These are phyloP conservation scores for Eospalax fontanierii DNA, from an alignment of 2,797 vertebrate genomes.

Conservation along the genomic window DNA sequence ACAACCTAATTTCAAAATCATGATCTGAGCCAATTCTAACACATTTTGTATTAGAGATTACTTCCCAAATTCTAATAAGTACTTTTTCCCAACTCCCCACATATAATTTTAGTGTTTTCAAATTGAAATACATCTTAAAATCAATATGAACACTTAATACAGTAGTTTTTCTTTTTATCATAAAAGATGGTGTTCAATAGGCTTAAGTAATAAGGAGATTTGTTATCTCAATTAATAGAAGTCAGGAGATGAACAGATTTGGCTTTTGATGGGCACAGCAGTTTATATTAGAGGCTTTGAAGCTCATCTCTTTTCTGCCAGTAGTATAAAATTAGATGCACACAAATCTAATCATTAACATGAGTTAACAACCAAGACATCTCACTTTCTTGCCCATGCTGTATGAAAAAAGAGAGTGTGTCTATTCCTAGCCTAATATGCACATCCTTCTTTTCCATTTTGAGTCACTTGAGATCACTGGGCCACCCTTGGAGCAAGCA, in stretches of 20 bases:
- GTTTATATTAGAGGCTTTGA: conserved; percentile 12
- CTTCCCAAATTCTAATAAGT: conserved; percentile 79
- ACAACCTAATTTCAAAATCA: conserved; percentile 82
- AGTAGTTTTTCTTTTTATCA: conserved; percentile 76
- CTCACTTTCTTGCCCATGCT: background rate
- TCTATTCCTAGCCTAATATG: background rate
- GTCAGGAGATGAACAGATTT: conserved; percentile 25
- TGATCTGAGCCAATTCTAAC: conserved; percentile 75
- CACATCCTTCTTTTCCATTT: background rate
- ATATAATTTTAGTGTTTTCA: conserved; percentile 77
- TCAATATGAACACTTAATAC: conserved; percentile 76
- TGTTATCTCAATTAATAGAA: conserved; percentile 61
- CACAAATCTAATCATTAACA: conserved; percentile 38
- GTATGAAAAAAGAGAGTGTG: background rate
- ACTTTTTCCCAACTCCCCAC: background rate
- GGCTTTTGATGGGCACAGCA: conserved; percentile 25
- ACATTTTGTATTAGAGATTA: conserved; percentile 75
- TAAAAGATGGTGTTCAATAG: conserved; percentile 51
- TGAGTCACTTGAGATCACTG: background rate
- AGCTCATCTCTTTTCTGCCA: conserved; percentile 45
- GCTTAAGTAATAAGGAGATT: conserved; percentile 52
- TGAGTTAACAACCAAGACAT: background rate
- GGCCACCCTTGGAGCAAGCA: background rate
- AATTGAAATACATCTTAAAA: conserved; percentile 81
- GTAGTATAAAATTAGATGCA: background rate